These are phyloP conservation scores for Thalassaphorura encarpata DNA, from an alignment of 1,140 invertebrate species.

Conservation along the genomic window DNA sequence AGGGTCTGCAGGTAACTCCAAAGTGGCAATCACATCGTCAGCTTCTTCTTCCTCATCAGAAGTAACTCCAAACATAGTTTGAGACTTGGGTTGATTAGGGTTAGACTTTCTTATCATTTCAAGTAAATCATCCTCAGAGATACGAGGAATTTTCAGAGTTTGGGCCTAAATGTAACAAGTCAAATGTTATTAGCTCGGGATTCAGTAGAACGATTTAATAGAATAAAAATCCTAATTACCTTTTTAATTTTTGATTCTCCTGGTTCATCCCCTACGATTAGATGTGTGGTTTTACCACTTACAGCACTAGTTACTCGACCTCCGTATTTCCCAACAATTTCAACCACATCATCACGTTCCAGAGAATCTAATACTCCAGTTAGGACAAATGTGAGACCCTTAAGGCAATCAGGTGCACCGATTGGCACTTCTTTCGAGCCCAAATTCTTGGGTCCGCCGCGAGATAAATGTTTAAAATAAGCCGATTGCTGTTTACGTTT, in stretches of 20 bases:
- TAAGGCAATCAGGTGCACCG: conserved; percentile 61
- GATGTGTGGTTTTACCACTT: conserved; percentile 70
- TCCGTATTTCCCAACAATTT: conserved; percentile 65
- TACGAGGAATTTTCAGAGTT: conserved; percentile 37
- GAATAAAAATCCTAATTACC: conserved; percentile 33
- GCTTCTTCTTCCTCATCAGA: conserved; percentile 10
- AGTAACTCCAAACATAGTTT: conserved; percentile 19
- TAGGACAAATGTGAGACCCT: conserved; percentile 66
- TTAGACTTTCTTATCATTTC: conserved; percentile 56
- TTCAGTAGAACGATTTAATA: conserved; percentile 6
- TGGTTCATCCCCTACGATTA: conserved; percentile 71
- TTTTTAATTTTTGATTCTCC: conserved; percentile 74
- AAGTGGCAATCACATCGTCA: conserved; percentile 8
- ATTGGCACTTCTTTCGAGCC: conserved; percentile 72
- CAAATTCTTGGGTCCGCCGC: conserved; percentile 63
- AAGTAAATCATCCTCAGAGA: conserved; percentile 74
- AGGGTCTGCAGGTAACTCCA: not conserved
- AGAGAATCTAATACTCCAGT: conserved; percentile 83
- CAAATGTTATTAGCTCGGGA: not conserved
- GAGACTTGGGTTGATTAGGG: conserved; percentile 25
- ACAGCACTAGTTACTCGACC: conserved; percentile 61
- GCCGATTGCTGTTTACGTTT: conserved; percentile 49
- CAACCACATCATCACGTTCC: conserved; percentile 65
- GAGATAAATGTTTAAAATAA: conserved; percentile 53
- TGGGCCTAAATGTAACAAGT: conserved; percentile 15